phyloP scores from a whole-genome alignment of 1,140 invertebrate species.

The Diorhabda elongata region DNA sequence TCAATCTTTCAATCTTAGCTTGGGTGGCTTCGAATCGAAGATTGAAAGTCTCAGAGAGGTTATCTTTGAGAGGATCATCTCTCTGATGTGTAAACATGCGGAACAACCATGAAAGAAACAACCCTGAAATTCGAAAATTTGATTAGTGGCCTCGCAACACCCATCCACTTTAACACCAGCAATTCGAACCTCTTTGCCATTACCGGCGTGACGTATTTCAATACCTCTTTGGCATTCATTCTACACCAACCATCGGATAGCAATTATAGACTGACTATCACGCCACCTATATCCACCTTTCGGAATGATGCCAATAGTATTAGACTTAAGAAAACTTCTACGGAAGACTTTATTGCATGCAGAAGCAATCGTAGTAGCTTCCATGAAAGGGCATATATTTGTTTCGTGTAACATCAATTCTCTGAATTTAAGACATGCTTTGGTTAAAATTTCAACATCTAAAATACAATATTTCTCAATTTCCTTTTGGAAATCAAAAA shows the following conservation, averaged over 20 bases:
- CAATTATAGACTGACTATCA: no score
- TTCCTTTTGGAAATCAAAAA: constrained; percentile 29
- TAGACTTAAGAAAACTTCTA: no score
- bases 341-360: no score
- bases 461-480: constrained; percentile 26
- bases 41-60: no score
- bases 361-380: constrained; percentile 10
- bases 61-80: no score
- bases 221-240: neutral
- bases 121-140: constrained; percentile 15
- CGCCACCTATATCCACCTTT: no score
- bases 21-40: no score
- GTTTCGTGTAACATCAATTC: constrained; percentile 11
- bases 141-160: constrained; percentile 4
- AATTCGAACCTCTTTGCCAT: neutral
- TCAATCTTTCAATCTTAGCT: no score
- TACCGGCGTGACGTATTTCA: constrained; percentile 3
- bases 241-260: constrained; percentile 5
- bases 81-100: no score
- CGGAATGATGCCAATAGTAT: no score
- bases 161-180: constrained; percentile 13
- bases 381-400: constrained; percentile 21
- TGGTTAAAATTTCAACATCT: constrained; percentile 24
- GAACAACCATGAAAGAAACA: constrained; percentile 5
- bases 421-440: constrained; percentile 22